These are phyloP conservation scores for Gopherus flavomarginatus DNA, from an alignment of 2,113 vertebrate genomes.

Conservation along the genomic window DNA sequence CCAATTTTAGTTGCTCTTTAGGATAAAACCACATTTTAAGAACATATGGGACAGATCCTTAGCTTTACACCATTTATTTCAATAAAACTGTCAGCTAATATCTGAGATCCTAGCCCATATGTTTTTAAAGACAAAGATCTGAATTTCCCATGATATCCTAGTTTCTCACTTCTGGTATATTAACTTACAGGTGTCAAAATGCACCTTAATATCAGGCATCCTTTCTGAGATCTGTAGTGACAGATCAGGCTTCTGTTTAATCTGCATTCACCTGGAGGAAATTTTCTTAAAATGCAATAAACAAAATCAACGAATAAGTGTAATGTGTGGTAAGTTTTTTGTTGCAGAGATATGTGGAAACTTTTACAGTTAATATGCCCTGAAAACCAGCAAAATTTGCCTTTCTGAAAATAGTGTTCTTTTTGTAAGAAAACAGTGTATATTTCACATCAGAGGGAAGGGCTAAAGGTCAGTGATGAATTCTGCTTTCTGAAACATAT, in stretches of 20 bases:
- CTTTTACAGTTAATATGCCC: background rate
- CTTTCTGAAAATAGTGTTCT: rapidly evolving
- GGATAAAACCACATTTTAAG: background rate
- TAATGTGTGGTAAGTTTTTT: background rate
- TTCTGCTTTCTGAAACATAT: background rate
- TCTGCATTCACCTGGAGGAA: background rate
- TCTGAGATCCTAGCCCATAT: background rate
- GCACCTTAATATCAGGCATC: background rate
- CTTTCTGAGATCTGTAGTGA: background rate
- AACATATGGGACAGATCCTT: background rate
- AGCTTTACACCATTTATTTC: background rate
- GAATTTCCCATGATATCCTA: background rate
- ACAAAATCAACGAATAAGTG: background rate
- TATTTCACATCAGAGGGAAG: background rate
- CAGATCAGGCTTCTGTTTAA: background rate
- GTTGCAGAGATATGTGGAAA: background rate
- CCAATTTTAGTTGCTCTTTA: background rate
- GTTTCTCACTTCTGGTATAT: background rate
- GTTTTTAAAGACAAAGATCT: background rate
- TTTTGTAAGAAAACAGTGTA: background rate
- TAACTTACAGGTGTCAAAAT: background rate
- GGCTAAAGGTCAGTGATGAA: background rate
- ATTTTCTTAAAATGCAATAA: background rate
- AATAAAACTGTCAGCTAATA: background rate
- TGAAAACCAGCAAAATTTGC: background rate